A percentile compares a stretch with the other conserved stretches of the same genome.
Evolutionary conservation across 2,797 vertebrate genomes (phyloP).

Genomic region (Muscicapa striata): DNA sequence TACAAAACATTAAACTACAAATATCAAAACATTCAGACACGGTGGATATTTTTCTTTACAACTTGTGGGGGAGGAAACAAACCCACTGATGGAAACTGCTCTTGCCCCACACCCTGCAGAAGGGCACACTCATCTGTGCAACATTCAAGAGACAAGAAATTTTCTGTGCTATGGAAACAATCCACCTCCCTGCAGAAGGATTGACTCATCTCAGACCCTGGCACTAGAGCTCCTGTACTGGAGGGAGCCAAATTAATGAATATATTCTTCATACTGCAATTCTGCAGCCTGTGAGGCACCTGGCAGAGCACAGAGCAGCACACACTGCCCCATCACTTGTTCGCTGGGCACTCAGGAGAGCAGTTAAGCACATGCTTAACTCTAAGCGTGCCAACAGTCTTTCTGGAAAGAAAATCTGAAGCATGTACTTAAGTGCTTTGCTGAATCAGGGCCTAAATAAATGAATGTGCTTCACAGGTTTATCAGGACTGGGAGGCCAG

Average conservation of each 20-base stretch:
- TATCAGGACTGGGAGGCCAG: background rate
- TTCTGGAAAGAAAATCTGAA: background rate
- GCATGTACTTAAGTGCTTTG: background rate
- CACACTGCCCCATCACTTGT: background rate
- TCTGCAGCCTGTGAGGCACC: background rate
- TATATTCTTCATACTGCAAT: rapidly evolving
- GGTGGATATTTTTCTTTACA: background rate
- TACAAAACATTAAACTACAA: background rate
- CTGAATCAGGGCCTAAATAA: slow-evolving; percentile 43
- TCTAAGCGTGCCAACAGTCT: background rate
- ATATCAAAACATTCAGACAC: background rate
- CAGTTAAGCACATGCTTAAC: background rate
- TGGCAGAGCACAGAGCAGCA: background rate
- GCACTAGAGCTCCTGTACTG: background rate
- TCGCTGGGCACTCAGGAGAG: background rate
- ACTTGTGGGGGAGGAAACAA: rapidly evolving
- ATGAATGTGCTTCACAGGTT: background rate
- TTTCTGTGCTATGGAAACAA: background rate
- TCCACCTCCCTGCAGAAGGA: background rate
- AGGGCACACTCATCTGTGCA: background rate
- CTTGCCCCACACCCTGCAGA: background rate
- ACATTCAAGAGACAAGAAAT: background rate
- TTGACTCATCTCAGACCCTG: background rate
- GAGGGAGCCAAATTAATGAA: background rate
- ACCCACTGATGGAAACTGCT: background rate